These are phyloP conservation scores for Pimephales promelas DNA, from an alignment of 2,113 vertebrate genomes.

Conservation along the genomic window DNA sequence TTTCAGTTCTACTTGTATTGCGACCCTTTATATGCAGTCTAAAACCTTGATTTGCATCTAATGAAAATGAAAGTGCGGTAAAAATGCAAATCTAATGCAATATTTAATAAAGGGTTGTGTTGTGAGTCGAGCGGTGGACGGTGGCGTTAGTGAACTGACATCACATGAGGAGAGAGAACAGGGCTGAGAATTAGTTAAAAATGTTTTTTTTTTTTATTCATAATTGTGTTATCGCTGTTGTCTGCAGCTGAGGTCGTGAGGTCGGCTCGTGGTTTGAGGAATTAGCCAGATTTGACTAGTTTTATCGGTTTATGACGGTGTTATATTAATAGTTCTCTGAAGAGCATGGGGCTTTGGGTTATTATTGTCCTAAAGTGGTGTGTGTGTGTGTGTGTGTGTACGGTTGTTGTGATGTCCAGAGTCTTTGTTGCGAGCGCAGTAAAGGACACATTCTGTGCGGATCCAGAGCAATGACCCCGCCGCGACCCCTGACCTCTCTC, in stretches of 20 bases:
- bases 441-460: slow-evolving; percentile 96
- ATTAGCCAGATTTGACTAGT: not conserved
- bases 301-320: not conserved
- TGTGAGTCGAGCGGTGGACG: too few relatives aligned
- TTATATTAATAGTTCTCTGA: not conserved
- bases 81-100: too few relatives aligned
- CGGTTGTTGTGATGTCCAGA: not conserved
- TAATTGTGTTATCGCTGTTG: not conserved
- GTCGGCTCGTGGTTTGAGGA: not conserved
- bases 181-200: not conserved
- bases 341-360: not conserved
- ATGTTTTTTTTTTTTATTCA: not conserved
- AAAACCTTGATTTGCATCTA: too few relatives aligned
- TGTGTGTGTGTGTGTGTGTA: not conserved
- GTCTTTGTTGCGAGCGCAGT: slow-evolving; percentile 61
- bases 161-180: not conserved
- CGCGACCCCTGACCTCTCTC: slow-evolving; percentile 94
- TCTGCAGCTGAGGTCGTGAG: not conserved
- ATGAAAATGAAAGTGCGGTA: too few relatives aligned
- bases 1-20: too few relatives aligned
- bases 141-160: too few relatives aligned
- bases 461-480: slow-evolving; percentile 95
- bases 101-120: too few relatives aligned
- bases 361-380: not conserved
- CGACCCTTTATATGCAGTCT: too few relatives aligned